Evolutionary conservation across 2,113 vertebrate species (phyloP), one percentile per base, ranked within the genome.

Genomic region (Jacana jacana): DNA sequence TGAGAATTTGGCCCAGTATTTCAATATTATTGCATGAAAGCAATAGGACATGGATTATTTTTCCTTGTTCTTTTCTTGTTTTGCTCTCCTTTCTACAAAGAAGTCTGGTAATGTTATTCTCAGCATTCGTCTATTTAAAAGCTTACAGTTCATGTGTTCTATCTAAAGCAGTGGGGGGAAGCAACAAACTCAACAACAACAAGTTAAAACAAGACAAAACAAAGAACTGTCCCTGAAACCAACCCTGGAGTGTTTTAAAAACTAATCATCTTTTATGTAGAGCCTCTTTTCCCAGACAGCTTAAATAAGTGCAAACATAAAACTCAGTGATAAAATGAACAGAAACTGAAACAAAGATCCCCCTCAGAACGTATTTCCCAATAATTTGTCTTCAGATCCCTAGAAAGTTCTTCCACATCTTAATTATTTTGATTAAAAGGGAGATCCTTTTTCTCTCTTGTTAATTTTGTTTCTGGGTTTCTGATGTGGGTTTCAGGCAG

Each of bases 291-390:
- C 94, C 96, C 89, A 96, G 96, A 95, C 96, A 94, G 92, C 65
- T 71, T 97, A 97, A 98, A 98, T 97, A 98, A 98, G 92, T 93
- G 63, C 91, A 95, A 95, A 96, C 94, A 96, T 98, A 97, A 98
- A 98, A 98, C 95, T 89, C 95, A 95, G 95, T 66, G 87, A 94
- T 94, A 92, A 95, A 97, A 97, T 73, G 96, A 97, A 92, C 70
- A 95, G 92, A 83, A 89, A 97, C 64, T 35, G 58, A 92, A 90
- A 79, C 84, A 96, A 96, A 86, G 95, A 95, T 81, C 89, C 42
- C 6, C 37, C 23, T 88, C 63, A 83, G 88, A 96, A 93, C 2
- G 3, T 37, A 92, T 81, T 86, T 94, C 48, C 86, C 51, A 90
- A 91, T 91, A 93, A 96, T 95, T 91, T 93, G 65, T 69, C 76